phyloP scores from a whole-genome alignment of 92 coral and sea anemone genomes.

The Zoanthus sociatus region DNA sequence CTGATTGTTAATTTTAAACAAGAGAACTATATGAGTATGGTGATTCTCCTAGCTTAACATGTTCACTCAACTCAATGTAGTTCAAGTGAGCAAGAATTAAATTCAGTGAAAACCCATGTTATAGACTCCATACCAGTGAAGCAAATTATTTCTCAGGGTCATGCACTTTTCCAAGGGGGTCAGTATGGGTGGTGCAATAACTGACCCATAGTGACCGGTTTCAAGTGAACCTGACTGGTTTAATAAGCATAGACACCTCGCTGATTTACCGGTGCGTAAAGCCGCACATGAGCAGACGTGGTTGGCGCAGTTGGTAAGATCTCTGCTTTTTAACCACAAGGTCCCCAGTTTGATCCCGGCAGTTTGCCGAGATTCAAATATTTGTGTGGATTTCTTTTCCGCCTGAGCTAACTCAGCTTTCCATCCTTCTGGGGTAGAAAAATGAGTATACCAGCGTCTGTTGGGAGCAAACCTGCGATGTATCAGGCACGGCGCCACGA shows the following conservation, averaged over 20 bases:
- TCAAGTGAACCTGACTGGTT: conserved; percentile 7
- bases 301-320: no score
- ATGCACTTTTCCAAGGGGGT: conserved; percentile 7
- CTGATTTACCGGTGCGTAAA: neutral
- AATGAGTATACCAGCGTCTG: no score
- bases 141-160: neutral
- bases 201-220: conserved; percentile 21
- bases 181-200: neutral
- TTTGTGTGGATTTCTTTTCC: neutral
- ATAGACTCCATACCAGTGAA: conserved; percentile 15
- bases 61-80: neutral
- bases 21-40: conserved; percentile 1
- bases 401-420: neutral
- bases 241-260: conserved; percentile 6
- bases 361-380: no score
- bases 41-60: neutral
- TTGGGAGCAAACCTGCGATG: no score
- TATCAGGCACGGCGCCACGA: no score
- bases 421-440: no score
- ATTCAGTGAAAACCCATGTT: conserved; percentile 40
- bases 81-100: conserved; percentile 12
- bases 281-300: neutral
- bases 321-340: no score
- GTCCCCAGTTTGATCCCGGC: no score
- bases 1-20: neutral